Conservation (phyloP, 64 coral and sea anemone genomes). For the Cladopsammia gracilis region DNA sequence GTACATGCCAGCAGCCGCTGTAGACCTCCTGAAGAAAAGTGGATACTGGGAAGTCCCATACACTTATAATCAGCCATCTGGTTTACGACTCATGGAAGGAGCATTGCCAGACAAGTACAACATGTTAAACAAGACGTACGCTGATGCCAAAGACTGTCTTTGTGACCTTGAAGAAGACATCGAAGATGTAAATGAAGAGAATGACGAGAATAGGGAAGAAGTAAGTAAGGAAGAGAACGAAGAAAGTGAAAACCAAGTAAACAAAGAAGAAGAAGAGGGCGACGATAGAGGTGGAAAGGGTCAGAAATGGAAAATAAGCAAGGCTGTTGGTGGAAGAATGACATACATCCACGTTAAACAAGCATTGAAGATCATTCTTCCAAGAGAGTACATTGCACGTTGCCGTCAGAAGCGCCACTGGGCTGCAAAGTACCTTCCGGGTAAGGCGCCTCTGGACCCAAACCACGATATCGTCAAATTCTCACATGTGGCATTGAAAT, state of each 20-base stretch:
- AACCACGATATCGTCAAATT: slow-evolving; percentile 62
- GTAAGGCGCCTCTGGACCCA: slow-evolving; percentile 53
- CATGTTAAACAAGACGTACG: background rate
- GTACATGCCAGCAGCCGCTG: slow-evolving; percentile 21
- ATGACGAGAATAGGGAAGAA: background rate
- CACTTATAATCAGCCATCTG: background rate
- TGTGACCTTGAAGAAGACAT: background rate
- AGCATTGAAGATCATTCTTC: slow-evolving; percentile 62
- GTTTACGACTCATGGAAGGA: background rate
- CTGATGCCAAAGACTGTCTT: background rate
- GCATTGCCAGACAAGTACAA: background rate
- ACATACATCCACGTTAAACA: slow-evolving; percentile 56
- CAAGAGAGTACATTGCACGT: slow-evolving; percentile 58
- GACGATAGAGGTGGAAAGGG: background rate
- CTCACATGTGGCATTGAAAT: slow-evolving; percentile 51
- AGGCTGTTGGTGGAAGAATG: background rate
- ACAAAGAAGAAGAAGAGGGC: background rate
- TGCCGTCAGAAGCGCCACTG: slow-evolving; percentile 58
- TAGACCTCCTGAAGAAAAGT: slow-evolving; percentile 18
- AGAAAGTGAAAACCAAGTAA: background rate
- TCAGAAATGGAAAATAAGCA: slow-evolving; percentile 52
- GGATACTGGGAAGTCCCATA: slow-evolving; percentile 30
- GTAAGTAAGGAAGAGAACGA: background rate
- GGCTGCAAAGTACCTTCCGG: slow-evolving; percentile 69
- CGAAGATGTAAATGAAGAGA: background rate